Conservation (phyloP, 2,113 vertebrate species). For the Ondatra zibethicus region DNA sequence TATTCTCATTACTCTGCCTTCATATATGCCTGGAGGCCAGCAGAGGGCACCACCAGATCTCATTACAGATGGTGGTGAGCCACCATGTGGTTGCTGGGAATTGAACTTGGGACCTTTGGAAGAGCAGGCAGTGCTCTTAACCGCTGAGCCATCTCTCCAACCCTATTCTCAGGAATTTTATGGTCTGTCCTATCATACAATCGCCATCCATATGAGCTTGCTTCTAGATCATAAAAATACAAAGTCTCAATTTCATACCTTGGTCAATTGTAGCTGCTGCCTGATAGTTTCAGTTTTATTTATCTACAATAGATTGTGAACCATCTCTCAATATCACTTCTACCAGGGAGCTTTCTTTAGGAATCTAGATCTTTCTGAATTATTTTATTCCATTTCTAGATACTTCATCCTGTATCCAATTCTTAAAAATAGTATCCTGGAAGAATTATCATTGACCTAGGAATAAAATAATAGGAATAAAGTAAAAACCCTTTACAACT, state of each 20-base stretch:
- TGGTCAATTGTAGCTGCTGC: not conserved
- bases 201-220: not conserved
- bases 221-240: not conserved
- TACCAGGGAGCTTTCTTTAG: not conserved
- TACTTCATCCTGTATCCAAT: not conserved
- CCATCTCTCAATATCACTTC: not conserved
- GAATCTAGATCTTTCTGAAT: not conserved
- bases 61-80: too few relatives aligned
- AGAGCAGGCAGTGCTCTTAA: too few relatives aligned
- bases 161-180: not conserved
- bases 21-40: too few relatives aligned
- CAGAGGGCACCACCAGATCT: too few relatives aligned
- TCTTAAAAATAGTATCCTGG: not conserved
- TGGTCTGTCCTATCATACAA: not conserved
- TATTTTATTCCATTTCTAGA: not conserved
- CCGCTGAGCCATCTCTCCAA: too few relatives aligned
- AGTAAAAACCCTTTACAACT: not conserved
- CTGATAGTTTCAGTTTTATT: not conserved
- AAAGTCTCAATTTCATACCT: not conserved
- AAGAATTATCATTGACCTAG: not conserved
- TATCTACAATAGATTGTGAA: not conserved
- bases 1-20: too few relatives aligned
- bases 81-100: too few relatives aligned
- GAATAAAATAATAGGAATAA: not conserved
- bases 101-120: too few relatives aligned